phyloP scores from a whole-genome alignment of 2,888 invertebrate genomes.

The Seira sanloemensis region DNA sequence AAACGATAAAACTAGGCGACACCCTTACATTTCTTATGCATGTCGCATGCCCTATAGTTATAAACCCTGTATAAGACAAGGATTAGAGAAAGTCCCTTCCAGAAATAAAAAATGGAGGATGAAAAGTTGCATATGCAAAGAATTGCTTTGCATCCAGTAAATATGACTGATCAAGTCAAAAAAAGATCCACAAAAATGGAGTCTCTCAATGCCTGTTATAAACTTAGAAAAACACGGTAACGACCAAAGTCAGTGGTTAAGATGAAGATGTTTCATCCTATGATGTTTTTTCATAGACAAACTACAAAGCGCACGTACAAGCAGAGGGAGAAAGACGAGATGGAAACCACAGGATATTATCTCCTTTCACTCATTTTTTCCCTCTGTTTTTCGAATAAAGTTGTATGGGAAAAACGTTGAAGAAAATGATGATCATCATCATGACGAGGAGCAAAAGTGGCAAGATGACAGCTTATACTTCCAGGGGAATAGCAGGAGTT shows the following conservation, averaged over 20 bases:
- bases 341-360: slow-evolving; percentile 62
- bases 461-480: slow-evolving; percentile 53
- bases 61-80: no score
- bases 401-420: no score
- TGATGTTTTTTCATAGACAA: slow-evolving; percentile 57
- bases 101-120: slow-evolving; percentile 8
- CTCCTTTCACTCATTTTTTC: slow-evolving; percentile 28
- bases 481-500: slow-evolving; percentile 17
- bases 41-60: no score
- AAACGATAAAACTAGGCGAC: slow-evolving; percentile 40
- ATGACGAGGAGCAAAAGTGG: slow-evolving; percentile 48
- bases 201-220: no score
- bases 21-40: slow-evolving; percentile 44
- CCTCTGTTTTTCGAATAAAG: slow-evolving; percentile 30
- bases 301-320: no score
- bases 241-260: slow-evolving; percentile 42
- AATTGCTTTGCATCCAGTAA: no score
- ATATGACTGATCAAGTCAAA: no score
- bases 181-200: no score
- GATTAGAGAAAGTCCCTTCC: slow-evolving; percentile 17
- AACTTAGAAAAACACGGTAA: no score
- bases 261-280: slow-evolving; percentile 51
- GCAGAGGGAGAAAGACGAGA: slow-evolving; percentile 51
- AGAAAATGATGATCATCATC: neutral
- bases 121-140: slow-evolving; percentile 38